phyloP scores from a whole-genome alignment of 2,797 vertebrate genomes.

The Aeoliscus strigatus region DNA sequence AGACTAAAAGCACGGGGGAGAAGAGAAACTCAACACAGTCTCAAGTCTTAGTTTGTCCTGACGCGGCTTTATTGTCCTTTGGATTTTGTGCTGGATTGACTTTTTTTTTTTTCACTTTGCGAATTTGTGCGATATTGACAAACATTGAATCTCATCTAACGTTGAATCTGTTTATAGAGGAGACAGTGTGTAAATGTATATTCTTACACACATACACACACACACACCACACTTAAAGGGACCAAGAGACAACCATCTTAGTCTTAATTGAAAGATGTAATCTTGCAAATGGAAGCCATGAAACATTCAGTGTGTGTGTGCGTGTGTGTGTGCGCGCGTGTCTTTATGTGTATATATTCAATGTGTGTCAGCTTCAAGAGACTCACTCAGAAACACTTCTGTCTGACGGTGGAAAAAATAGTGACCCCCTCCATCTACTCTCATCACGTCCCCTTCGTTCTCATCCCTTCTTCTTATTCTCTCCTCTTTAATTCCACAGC shows the following conservation, averaged over 20 bases:
- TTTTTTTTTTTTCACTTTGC: too few relatives aligned
- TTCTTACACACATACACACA: constrained; percentile 14
- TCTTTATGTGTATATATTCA: constrained; percentile 10
- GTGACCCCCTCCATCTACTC: constrained; percentile 20
- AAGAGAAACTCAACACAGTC: too few relatives aligned
- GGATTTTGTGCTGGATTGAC: too few relatives aligned
- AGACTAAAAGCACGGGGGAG: too few relatives aligned
- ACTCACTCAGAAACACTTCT: constrained; percentile 34
- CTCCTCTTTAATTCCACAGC: not conserved
- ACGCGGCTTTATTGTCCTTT: too few relatives aligned
- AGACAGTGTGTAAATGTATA: constrained; percentile 18
- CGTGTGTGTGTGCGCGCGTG: constrained; percentile 3
- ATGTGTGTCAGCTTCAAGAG: constrained; percentile 34
- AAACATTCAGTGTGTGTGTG: constrained; percentile 48
- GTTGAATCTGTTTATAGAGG: constrained; percentile 1
- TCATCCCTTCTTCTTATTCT: not conserved
- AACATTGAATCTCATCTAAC: too few relatives aligned
- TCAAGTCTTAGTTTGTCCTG: too few relatives aligned
- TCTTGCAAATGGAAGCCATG: constrained; percentile 66
- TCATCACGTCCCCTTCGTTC: constrained; percentile 3
- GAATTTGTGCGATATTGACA: too few relatives aligned
- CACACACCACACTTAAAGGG: not conserved
- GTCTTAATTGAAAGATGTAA: constrained; percentile 71
- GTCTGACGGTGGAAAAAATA: constrained; percentile 17
- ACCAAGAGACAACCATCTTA: constrained; percentile 55